A percentile compares a stretch with the other conserved stretches of the same genome.
Evolutionary conservation across 2,113 vertebrate species (phyloP).

Genomic region (Corythoichthys haematopterus): DNA sequence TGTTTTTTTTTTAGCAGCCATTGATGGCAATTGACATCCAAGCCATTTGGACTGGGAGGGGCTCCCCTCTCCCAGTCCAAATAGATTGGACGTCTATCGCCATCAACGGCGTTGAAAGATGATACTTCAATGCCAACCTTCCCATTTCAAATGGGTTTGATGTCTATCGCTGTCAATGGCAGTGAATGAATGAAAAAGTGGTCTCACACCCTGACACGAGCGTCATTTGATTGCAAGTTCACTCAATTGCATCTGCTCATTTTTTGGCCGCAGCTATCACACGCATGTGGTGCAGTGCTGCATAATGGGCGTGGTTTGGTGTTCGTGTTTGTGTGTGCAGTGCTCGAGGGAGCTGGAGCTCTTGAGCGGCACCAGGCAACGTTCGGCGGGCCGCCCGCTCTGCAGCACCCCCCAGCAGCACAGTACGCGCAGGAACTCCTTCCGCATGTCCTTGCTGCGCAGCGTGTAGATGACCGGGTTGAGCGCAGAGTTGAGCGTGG

Average conservation of each 20-base stretch:
- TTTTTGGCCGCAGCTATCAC: conserved; percentile 50
- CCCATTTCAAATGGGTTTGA: too few relatives aligned
- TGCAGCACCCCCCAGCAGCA: conserved; percentile 78
- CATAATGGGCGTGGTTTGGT: conserved; percentile 77
- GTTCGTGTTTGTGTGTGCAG: conserved; percentile 76
- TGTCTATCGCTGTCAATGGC: too few relatives aligned
- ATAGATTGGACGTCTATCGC: too few relatives aligned
- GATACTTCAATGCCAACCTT: too few relatives aligned
- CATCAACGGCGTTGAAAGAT: too few relatives aligned
- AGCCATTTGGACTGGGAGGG: too few relatives aligned
- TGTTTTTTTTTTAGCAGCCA: too few relatives aligned
- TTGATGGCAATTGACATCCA: too few relatives aligned
- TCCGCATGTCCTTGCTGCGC: conserved; percentile 89
- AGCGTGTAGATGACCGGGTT: conserved; percentile 93
- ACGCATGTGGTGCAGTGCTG: conserved; percentile 84
- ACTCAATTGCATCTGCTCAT: conserved; percentile 23
- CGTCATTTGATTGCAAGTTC: conserved; percentile 42
- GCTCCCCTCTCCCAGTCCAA: too few relatives aligned
- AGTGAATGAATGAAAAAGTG: background rate
- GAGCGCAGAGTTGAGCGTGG: conserved; percentile 88
- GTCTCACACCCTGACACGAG: conserved; percentile 12
- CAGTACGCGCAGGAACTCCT: conserved; percentile 83
- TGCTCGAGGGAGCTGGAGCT: conserved; percentile 86
- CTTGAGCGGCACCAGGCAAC: conserved; percentile 79
- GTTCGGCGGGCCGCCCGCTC: conserved; percentile 66